Evolutionary conservation across 2,888 invertebrate genomes (phyloP), one percentile per base, ranked within the genome.

Genomic region (Aphelenchoides bicaudatus): DNA sequence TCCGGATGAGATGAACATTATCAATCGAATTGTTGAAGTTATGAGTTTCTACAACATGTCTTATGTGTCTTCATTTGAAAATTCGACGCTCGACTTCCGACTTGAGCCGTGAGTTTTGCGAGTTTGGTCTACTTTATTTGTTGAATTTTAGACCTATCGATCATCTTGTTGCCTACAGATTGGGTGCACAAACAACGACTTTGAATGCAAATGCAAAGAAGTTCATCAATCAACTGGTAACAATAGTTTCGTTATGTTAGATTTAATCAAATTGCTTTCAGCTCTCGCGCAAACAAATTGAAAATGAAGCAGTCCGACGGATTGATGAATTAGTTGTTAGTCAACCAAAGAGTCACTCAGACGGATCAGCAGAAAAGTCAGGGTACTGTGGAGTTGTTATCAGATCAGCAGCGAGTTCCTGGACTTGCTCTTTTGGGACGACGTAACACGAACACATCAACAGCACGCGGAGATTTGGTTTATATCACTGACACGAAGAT

Each of bases 21-120:
- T 47, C 8, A 23, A 6, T 4, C 48, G 48, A n/a, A 5, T 47
- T 19, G 27, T 16, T 3, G 5, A 6, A 13, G 19, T 47, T 16
- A 47, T 47, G 48, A 47, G 4, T 16, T 47, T 8, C 28, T 28
- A 21, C n/a, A 29, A 29, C 4, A 25, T 47, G 4, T 28, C 27
- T 5, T 47, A 47, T 16, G 48, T 47, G 28, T 10, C 48, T 4
- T 8, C 4, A 5, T 16, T 47, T 5, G 48, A 47, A 5, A 23
- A 47, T 5, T 25, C 23, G 6, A 19, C 29, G 16, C 27, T 6
- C 48, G 48, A 47, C 8, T n/a, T 47, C 16, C 4, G 8, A 4
- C 48, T 47, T 5, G 48, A 47, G 16, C 48, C 48, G 48, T 47
- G n/a, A 47, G 48, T 16, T 43, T 13, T 43, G 13, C 13, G 16